Evolutionary conservation across 2,888 invertebrate species (phyloP).

Genomic region (Thyatira batis): DNA sequence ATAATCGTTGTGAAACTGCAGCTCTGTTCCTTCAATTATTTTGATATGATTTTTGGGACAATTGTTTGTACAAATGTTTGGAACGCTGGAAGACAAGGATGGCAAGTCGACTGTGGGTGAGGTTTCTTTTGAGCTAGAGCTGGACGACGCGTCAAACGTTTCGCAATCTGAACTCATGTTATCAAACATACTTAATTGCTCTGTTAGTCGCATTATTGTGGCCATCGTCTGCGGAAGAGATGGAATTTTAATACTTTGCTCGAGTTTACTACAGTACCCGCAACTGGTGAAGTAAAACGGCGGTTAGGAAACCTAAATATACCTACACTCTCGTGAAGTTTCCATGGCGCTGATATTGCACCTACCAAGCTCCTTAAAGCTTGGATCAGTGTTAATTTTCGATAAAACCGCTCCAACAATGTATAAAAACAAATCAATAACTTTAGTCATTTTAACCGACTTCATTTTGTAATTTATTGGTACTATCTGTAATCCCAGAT

Average conservation of each 20-base stretch:
- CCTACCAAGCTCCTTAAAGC: too few relatives aligned
- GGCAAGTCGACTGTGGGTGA: slow-evolving; percentile 82
- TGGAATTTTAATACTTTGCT: background rate
- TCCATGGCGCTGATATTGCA: too few relatives aligned
- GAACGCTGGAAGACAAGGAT: slow-evolving; percentile 59
- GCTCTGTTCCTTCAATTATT: slow-evolving; percentile 44
- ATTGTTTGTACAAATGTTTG: slow-evolving; percentile 52
- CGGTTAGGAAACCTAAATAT: too few relatives aligned
- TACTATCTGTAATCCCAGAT: too few relatives aligned
- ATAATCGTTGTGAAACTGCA: slow-evolving; percentile 69
- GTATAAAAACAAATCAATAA: too few relatives aligned
- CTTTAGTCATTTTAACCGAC: too few relatives aligned
- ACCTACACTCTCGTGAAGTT: too few relatives aligned
- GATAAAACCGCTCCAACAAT: too few relatives aligned
- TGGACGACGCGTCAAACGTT: slow-evolving; percentile 82
- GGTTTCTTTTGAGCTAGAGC: slow-evolving; percentile 82
- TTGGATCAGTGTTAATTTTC: too few relatives aligned
- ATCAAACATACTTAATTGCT: slow-evolving; percentile 88
- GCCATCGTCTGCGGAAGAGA: slow-evolving; percentile 80
- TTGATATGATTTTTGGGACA: slow-evolving; percentile 32
- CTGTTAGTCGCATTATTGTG: slow-evolving; percentile 89
- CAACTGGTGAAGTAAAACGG: too few relatives aligned
- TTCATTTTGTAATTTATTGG: too few relatives aligned
- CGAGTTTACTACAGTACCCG: background rate
- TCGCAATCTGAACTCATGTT: slow-evolving; percentile 87